Evolutionary conservation across 2,888 invertebrate species (phyloP), one percentile per base, ranked within the genome.

Genomic region (Spisula subtruncata): DNA sequence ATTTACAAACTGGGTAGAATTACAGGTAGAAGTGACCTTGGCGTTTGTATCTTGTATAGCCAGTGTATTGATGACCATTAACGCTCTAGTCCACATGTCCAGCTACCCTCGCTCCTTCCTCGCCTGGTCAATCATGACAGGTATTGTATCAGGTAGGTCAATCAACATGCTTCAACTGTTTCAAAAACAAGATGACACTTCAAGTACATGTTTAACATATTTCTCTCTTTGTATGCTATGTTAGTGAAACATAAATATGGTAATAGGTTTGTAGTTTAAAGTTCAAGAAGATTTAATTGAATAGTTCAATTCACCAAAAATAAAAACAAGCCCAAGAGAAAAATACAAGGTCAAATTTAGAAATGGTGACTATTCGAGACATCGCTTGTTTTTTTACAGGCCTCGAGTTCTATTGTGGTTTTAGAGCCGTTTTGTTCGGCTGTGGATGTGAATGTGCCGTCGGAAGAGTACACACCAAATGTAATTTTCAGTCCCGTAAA

Each of bases 11-110:
- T 90, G 90, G 92, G 83, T 51, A 41, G 92, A 92, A 41, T 48
- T 92, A 16, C 92, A 92, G 32, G 88, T 90, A 32, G 92, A 92
- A 84, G 81, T 89, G 14, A 92, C 92, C 56, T 79, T 92, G 29
- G 89, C 89, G 20, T 89, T 92, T 71, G 90, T 90, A 16, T 51
- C 87, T 2, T 71, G 83, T 82, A 92, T 92, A n/a, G 90, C 66
- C 14, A 82, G 83, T 25, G 80, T 92, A 14, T 32, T 89, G 16
- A 41, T 92, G 83, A 66, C 89, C 0, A 66, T 90, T 20, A 83
- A 92, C 54, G 90, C 89, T 12, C 79, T 90, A 25, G 48, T 92
- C 16, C 4, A 87, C 79, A 54, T 88, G 86, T 83, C 85, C 32
- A 41, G 71, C 0, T 25, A 82, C 14, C 92, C 92, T 0, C 66